Conservation (phyloP, 1,140 invertebrate genomes). For the Drosophila lacteicornis region DNA sequence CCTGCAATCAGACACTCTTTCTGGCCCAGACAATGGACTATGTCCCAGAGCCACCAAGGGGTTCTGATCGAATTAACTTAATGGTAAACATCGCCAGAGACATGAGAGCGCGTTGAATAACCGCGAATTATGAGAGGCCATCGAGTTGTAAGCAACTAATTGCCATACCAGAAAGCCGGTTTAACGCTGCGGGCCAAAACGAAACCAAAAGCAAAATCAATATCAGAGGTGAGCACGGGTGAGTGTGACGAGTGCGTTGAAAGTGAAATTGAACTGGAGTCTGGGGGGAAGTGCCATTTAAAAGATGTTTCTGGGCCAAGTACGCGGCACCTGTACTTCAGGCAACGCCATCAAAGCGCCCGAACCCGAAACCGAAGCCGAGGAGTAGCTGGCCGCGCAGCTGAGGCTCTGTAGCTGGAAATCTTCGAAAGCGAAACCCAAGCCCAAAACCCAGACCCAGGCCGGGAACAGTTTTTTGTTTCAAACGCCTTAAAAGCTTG, state of each 20-base stretch:
- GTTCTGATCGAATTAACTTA: constrained; percentile 32
- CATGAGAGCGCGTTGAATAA: constrained; percentile 54
- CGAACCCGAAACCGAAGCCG: constrained; percentile 20
- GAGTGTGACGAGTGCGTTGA: constrained; percentile 50
- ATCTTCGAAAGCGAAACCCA: constrained; percentile 14
- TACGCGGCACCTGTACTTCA: constrained; percentile 56
- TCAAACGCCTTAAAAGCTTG: constrained; percentile 68
- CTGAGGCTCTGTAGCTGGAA: constrained; percentile 20
- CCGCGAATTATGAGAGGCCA: constrained; percentile 56
- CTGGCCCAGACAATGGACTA: constrained; percentile 19
- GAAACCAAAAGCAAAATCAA: constrained; percentile 54
- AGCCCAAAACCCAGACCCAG: constrained; percentile 3
- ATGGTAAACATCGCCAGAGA: constrained; percentile 7
- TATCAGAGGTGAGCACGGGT: constrained; percentile 57
- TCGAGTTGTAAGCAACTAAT: constrained; percentile 56
- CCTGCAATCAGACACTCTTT: constrained; percentile 15
- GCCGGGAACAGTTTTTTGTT: constrained; percentile 47
- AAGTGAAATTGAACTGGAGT: constrained; percentile 72
- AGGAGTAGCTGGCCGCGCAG: constrained; percentile 58
- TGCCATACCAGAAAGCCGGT: constrained; percentile 70
- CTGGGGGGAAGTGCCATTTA: constrained; percentile 16
- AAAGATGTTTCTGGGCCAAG: constrained; percentile 77
- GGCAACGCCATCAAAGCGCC: constrained; percentile 23
- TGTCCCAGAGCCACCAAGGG: constrained; percentile 5
- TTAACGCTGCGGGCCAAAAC: constrained; percentile 43